Base-by-base conservation (phyloP, 2,888 invertebrate genomes). In the Tineola bisselliella region DNA sequence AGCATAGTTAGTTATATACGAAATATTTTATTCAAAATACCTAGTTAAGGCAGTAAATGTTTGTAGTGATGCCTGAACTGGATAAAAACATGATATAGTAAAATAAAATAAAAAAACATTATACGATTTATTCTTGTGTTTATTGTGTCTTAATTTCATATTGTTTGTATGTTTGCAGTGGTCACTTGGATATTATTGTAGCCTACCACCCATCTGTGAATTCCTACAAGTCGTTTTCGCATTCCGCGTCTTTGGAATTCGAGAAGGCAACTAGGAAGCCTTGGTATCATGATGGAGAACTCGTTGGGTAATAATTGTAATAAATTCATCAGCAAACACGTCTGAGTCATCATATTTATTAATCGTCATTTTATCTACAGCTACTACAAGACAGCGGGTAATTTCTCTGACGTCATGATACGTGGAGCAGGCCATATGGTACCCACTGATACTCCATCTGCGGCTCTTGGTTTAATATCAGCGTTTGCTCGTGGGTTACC, bases 381-480 rank as follows among this genome's bases (percentile, higher is more conserved):
- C 12, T 91, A 90, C 68, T 87, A 86, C 62, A 89, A 88, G 70
- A 79, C 75, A 44, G 88, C 86, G 0, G 87, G 84, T 0, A 89
- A 89, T 65, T 81, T 91, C 43, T 88, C 87, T 0, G 90, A 91
- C 67, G 87, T 90, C 11, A 79, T 91, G 74, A 79, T 91, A 10
- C 79, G 90, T 17, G 89, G 90, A 56, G 90, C 91, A 0, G 92
- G 92, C 0, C 92, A 92, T 70, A 90, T 91, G 89, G 90, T 91
- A 3, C 91, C 91, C 0, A 79, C 88, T 0, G 91, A 91, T 73
- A 87, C 90, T 69, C 91, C 91, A 0, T 80, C 87, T 1, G 88
- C 88, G 56, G 79, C 89, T 0, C 81, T 89, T 0, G 89, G 90
- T 18, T 81, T 92, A 64, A 89, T 92, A 65, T 88, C 88, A 33